Conservation (phyloP, 2,113 vertebrate genomes). For the Loxodonta africana region DNA sequence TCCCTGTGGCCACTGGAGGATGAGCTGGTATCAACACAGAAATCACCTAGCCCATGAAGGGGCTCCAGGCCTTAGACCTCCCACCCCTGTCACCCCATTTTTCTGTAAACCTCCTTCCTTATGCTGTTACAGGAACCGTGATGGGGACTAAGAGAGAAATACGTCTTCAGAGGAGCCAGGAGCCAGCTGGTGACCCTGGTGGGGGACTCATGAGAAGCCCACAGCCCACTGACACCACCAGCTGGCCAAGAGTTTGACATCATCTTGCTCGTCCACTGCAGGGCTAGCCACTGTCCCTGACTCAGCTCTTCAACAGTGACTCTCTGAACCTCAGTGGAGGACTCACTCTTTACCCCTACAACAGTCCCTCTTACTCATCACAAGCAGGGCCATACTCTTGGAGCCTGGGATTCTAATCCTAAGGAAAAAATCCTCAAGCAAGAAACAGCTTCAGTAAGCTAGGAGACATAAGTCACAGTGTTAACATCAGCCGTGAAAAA, state of each 20-base stretch:
- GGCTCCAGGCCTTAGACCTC: fast-evolving
- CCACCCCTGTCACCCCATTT: fast-evolving
- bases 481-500: background rate
- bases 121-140: background rate
- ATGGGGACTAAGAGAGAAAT: background rate
- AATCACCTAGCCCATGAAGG: fast-evolving
- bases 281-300: background rate
- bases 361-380: background rate
- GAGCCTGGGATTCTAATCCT: background rate
- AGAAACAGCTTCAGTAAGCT: background rate
- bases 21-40: background rate
- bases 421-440: fast-evolving
- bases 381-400: fast-evolving
- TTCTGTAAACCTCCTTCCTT: background rate
- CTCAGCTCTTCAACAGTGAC: background rate
- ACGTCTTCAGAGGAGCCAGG: background rate
- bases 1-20: background rate
- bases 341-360: background rate
- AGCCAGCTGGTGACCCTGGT: background rate
- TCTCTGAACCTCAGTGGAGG: background rate
- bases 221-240: background rate
- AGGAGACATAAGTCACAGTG: fast-evolving
- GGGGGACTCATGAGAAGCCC: background rate
- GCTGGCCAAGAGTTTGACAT: fast-evolving
- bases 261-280: background rate